These are phyloP conservation scores for Rhinolophus ferrumequinum DNA, from an alignment of 2,113 vertebrate species.

Conservation along the genomic window DNA sequence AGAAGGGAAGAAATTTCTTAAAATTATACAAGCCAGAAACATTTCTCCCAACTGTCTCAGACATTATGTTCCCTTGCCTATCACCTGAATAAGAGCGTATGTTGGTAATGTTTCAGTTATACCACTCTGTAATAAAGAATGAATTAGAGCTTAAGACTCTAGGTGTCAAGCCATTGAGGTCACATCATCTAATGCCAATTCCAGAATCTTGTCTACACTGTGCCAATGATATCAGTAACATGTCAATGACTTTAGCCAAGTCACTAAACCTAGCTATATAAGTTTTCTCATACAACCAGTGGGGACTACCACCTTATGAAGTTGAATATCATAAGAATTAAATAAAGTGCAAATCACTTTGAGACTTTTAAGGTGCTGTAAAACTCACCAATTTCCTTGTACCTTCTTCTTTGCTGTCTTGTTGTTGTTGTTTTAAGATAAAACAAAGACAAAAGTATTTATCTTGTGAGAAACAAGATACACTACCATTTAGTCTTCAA, in stretches of 20 bases:
- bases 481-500: too few species aligned
- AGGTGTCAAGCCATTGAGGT: background rate
- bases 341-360: background rate
- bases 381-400: background rate
- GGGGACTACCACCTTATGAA: background rate
- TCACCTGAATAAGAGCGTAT: background rate
- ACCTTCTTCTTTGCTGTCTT: constrained; percentile 1
- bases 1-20: background rate
- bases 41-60: background rate
- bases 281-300: background rate
- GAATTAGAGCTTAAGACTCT: background rate
- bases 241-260: constrained; percentile 7
- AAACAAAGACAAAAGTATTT: too few species aligned
- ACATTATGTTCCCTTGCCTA: background rate
- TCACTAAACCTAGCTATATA: background rate
- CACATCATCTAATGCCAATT: background rate
- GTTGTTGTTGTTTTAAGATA: too few species aligned
- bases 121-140: background rate
- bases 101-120: background rate
- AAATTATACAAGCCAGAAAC: background rate
- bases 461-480: too few species aligned
- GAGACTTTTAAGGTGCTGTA: constrained; percentile 3
- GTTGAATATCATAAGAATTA: background rate
- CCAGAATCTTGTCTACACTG: background rate
- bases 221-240: background rate